phyloP scores from a whole-genome alignment of 2,113 vertebrate genomes.

The Clarias batrachus region DNA sequence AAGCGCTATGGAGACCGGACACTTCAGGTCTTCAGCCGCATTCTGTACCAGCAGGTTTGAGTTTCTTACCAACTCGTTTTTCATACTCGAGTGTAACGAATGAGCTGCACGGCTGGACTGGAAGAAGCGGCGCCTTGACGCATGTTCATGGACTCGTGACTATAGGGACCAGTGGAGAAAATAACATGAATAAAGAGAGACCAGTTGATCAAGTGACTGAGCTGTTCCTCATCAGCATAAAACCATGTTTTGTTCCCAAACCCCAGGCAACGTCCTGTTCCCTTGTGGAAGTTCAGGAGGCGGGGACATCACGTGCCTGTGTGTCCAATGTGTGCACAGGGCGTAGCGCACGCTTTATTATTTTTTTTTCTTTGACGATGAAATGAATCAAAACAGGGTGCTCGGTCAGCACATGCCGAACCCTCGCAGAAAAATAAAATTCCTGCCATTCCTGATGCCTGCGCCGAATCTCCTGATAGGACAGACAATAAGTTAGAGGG shows the following conservation, averaged over 20 bases:
- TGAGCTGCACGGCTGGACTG: background rate
- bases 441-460: slow-evolving; percentile 60
- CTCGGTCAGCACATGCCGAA: slow-evolving; percentile 65
- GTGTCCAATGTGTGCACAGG: background rate
- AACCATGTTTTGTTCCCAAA: slow-evolving; percentile 1
- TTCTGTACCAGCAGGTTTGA: background rate
- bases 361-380: slow-evolving; percentile 44
- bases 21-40: background rate
- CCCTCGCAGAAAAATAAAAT: slow-evolving; percentile 67
- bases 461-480: slow-evolving; percentile 49
- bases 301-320: background rate
- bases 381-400: slow-evolving; percentile 45
- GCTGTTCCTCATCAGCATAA: no score
- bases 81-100: background rate
- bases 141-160: background rate
- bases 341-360: background rate
- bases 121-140: background rate
- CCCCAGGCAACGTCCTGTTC: slow-evolving; percentile 45
- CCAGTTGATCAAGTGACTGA: no score
- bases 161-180: background rate
- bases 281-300: slow-evolving; percentile 47
- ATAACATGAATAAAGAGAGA: no score
- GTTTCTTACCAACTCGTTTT: background rate
- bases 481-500: slow-evolving; percentile 60
- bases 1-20: background rate